phyloP scores from a whole-genome alignment of 2,888 invertebrate genomes.

The Neria commutata region DNA sequence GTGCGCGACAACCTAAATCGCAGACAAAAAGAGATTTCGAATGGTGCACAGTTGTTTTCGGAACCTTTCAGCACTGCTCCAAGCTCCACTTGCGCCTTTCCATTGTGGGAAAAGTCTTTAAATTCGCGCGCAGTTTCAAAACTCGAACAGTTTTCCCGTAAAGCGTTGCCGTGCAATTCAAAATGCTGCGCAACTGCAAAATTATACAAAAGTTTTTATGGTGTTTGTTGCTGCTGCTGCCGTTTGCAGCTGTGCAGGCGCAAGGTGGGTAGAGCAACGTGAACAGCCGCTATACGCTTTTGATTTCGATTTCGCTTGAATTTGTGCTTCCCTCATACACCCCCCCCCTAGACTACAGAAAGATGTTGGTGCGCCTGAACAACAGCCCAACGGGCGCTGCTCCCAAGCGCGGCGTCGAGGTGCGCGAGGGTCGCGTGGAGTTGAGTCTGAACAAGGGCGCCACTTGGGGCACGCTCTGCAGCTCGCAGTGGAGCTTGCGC shows the following conservation, averaged over 20 bases:
- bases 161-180: too few relatives aligned
- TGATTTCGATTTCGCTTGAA: too few relatives aligned
- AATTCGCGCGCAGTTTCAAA: too few relatives aligned
- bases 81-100: too few relatives aligned
- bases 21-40: too few relatives aligned
- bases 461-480: constrained; percentile 52
- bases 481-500: constrained; percentile 45
- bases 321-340: neutral
- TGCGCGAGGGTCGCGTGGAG: constrained; percentile 50
- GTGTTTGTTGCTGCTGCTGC: constrained; percentile 20
- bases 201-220: constrained; percentile 11
- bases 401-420: neutral
- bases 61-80: constrained; percentile 24
- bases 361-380: constrained; percentile 45
- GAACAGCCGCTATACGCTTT: neutral
- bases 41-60: constrained; percentile 8
- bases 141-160: too few relatives aligned
- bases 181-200: neutral
- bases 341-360: constrained; percentile 26
- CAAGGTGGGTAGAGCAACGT: neutral
- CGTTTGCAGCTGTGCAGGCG: constrained; percentile 12
- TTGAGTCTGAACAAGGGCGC: constrained; percentile 47
- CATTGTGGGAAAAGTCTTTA: too few relatives aligned
- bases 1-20: too few relatives aligned
- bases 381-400: neutral